phyloP scores from a whole-genome alignment of 2,888 invertebrate species.

The Macrophya annulata region DNA sequence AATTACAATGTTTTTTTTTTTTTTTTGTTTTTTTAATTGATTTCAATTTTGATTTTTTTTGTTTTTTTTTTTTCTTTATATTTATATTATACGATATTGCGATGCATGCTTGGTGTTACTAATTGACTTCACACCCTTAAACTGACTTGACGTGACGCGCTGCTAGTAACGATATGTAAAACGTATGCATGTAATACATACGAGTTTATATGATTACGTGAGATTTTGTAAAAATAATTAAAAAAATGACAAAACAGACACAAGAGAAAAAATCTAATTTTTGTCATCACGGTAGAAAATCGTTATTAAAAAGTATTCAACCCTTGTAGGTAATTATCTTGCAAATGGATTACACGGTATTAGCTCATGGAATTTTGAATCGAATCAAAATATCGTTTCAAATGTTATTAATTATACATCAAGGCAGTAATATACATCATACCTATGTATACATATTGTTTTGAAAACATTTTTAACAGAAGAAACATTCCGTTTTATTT shows the following conservation, averaged over 20 bases:
- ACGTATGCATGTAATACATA: not conserved
- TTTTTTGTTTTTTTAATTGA: not conserved
- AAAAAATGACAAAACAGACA: not conserved
- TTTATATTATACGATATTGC: not conserved
- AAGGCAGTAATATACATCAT: too few relatives aligned
- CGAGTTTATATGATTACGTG: conserved; percentile 5
- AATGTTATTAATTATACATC: not conserved
- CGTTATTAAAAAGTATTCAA: not conserved
- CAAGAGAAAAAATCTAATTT: not conserved
- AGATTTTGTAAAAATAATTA: not conserved
- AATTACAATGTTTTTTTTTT: too few relatives aligned
- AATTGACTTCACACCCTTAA: conserved; percentile 9
- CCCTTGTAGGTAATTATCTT: not conserved
- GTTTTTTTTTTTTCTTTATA: not conserved
- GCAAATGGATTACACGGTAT: not conserved
- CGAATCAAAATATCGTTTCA: not conserved
- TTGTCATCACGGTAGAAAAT: not conserved
- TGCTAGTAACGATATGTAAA: not conserved
- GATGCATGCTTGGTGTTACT: not conserved
- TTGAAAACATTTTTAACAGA: too few relatives aligned
- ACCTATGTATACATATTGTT: too few relatives aligned
- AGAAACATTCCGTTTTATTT: too few relatives aligned
- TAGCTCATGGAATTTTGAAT: not conserved
- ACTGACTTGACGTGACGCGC: not conserved
- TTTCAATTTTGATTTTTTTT: not conserved